Base-by-base conservation (phyloP, 2,888 invertebrate species). In the Aphodius granarius region DNA sequence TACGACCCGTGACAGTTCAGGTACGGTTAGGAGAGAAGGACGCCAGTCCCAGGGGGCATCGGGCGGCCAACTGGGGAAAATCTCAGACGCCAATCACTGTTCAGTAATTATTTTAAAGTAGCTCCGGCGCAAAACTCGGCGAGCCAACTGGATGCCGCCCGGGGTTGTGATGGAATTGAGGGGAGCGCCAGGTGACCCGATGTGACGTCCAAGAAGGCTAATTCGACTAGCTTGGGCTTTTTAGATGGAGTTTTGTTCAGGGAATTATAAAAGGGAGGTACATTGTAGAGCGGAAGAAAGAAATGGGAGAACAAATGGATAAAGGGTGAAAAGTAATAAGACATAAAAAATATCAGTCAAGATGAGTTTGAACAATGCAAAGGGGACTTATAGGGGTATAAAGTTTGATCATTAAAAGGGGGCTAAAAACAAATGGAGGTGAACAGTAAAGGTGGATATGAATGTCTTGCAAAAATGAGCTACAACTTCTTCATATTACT, bases 81-180 rank as follows among this genome's bases (percentile, higher is more conserved):
- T 81, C 83, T 81, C 82, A 82, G 81, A 84, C 83, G 82, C 84
- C 85, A 86, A 86, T 86, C 85, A 85, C 83, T 20, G 68, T 82
- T 80, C 81, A 79, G 83, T 85, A 85, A 85, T 85, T 85, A 85
- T 84, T 85, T 85, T 84, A 85, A 85, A 85, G 84, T 85, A 85
- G 84, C 84, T 43, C 43, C 43, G 43, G 43, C 43, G 43, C 6
- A 43, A 13, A 6, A 43, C 43, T 43, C 43, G 43, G 43, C 43
- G 43, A 43, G 9, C 43, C 9, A 43, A 43, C 43, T n/a, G 43
- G 13, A 43, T 13, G 43, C 6, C 43, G 43, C 43, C 43, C 9
- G 43, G 43, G 23, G 43, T 6, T 6, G 6, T 43, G 43, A 9
- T 43, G 43, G 43, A 43, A 43, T 9, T 43, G 43, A 43, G 3